Evolutionary conservation across 2,888 invertebrate species (phyloP).

Genomic region (Rotaria magnacalcarata): DNA sequence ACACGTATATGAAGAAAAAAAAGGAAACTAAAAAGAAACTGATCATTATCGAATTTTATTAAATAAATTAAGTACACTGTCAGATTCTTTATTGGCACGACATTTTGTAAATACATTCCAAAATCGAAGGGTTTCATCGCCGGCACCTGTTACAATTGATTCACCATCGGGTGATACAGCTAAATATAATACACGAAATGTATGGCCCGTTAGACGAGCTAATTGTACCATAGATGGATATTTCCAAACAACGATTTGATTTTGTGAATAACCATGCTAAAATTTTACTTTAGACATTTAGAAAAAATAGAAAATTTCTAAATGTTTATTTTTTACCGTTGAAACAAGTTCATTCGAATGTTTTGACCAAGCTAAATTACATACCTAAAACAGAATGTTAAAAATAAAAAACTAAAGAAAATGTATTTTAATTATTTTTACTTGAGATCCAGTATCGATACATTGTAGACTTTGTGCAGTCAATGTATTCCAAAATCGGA

Average conservation of each 20-base stretch:
- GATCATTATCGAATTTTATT: constrained; percentile 3
- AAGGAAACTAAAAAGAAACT: too few relatives aligned
- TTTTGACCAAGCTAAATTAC: constrained; percentile 96
- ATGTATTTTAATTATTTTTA: too few relatives aligned
- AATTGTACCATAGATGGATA: constrained; percentile 93
- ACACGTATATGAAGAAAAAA: too few relatives aligned
- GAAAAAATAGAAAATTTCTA: too few relatives aligned
- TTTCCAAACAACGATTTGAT: constrained; percentile 97
- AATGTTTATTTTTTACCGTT: constrained; percentile 39
- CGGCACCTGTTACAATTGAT: constrained; percentile 95
- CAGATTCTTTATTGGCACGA: constrained; percentile 63
- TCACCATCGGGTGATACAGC: constrained; percentile 94
- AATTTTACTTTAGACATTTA: too few relatives aligned
- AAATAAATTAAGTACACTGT: constrained; percentile 31
- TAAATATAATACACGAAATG: constrained; percentile 86
- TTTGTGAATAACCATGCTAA: constrained; percentile 88
- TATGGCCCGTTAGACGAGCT: constrained; percentile 91
- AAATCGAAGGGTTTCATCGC: constrained; percentile 92
- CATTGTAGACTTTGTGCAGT: constrained; percentile 97
- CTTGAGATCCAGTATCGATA: constrained; percentile 90
- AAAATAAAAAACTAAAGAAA: too few relatives aligned
- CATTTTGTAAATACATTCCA: constrained; percentile 99
- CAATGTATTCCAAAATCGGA: constrained; percentile 94
- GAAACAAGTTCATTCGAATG: constrained; percentile 88
- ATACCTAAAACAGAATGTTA: constrained; percentile 61